Evolutionary conservation across 1,140 invertebrate species (phyloP), one percentile per base, ranked within the genome.

Genomic region (Heliconius melpomene): DNA sequence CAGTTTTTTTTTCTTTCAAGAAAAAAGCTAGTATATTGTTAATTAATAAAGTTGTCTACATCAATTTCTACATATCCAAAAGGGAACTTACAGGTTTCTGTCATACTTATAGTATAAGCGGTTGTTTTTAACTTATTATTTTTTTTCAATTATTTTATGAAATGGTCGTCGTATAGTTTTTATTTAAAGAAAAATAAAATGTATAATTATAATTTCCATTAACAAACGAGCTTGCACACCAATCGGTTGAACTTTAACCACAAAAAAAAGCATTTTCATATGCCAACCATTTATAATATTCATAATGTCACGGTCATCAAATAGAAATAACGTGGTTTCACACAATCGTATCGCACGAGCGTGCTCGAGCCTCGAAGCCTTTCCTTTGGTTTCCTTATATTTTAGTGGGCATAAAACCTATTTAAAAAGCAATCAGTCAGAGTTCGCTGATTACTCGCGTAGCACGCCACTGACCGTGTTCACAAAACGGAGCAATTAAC

Each of bases 391-490:
- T 92, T 90, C 86, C 85, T 89, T 87, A 90, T 84, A 93, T 92
- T 93, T 94, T 91, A 93, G 90, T 86, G 83, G 88, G 90, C 90
- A 93, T 93, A 93, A 93, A 93, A 93, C 91, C 93, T 94, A 94
- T 93, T 94, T 94, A 94, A 94, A 94, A 94, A 93, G 93, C 92
- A 91, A 94, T 94, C 93, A 94, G 90, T 94, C 93, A 93, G 93
- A 81, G 90, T 85, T 75, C 87, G 91, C 90, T 94, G 93, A 94
- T 94, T 94, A 91, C 91, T 86, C 85, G 86, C 86, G 85, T 83
- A 82, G 90, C 93, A 93, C 93, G 92, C 92, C 87, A 93, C 87
- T 85, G 87, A 83, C 92, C 91, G 90, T 94, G 93, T 94, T 94
- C 93, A 94, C 93, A 94, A 94, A 94, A 94, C 93, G 93, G 93